Evolutionary conservation across 1,140 invertebrate genomes (phyloP), one percentile per base, ranked within the genome.

Genomic region (Trichonephila inaurata): DNA sequence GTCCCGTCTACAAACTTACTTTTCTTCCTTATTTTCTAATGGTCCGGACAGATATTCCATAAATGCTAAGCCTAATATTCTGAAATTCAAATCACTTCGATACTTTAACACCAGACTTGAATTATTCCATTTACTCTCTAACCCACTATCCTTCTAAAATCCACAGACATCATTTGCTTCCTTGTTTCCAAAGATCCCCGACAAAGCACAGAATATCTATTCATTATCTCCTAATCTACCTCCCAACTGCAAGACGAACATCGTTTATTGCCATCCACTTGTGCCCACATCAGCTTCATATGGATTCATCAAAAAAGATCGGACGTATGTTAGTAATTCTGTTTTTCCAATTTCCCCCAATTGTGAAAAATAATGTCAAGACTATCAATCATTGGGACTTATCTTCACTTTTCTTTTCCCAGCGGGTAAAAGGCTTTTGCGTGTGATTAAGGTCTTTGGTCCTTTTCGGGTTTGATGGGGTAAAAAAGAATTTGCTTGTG

Each of bases 301-400:
- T 4, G 86, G 86, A 64, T 40, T 64, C 61, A 64, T 58, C 86
- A n/a, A 64, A 2, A n/a, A 61, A 64, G 28, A 85, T 28, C 51
- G 85, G 86, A 14, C 58, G 61, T 24, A 85, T 85, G 86, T n/a
- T n/a, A n/a, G n/a, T n/a, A n/a, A n/a, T n/a, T n/a, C n/a, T n/a
- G n/a, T n/a, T n/a, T n/a, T n/a, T n/a, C n/a, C n/a, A n/a, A n/a
- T n/a, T n/a, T n/a, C n/a, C n/a, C n/a, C n/a, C n/a, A n/a, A n/a
- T n/a, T n/a, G n/a, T n/a, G n/a, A n/a, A n/a, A n/a, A n/a, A n/a
- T 64, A 88, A 88, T 88, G 86, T 64, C 86, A 21, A 24, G 86
- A 64, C 51, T 21, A 88, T 88, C 86, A 64, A 88, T 88, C 86
- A 88, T 88, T 10, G 19, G 16, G 86, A 61, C 86, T 88, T 88